Evolutionary conservation across 2,113 vertebrate genomes (phyloP).

Genomic region (Bubo blakistoni): DNA sequence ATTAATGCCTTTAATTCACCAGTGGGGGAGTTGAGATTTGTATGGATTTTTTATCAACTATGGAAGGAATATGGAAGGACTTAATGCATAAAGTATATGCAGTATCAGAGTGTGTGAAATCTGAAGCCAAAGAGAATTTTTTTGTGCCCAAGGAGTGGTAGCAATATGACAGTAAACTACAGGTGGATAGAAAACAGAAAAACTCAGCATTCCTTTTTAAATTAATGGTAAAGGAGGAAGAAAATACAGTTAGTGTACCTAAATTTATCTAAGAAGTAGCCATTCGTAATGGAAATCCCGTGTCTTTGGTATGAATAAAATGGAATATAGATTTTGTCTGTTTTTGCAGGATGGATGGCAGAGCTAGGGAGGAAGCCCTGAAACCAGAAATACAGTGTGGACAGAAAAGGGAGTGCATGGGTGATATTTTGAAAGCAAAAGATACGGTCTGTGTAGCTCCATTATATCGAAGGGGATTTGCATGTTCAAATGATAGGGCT

Average conservation of each 20-base stretch:
- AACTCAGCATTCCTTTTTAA: neutral
- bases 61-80: neutral
- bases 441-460: neutral
- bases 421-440: neutral
- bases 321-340: neutral
- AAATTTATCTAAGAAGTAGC: neutral
- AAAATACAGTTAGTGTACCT: neutral
- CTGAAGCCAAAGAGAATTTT: neutral
- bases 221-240: neutral
- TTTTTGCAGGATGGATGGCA: neutral
- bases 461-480: neutral
- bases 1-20: neutral
- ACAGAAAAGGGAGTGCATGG: neutral
- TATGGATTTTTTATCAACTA: neutral
- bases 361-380: neutral
- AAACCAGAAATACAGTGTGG: neutral
- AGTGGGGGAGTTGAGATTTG: neutral
- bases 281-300: neutral
- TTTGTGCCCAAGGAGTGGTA: neutral
- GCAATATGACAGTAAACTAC: fast-evolving
- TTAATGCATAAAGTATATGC: neutral
- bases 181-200: neutral
- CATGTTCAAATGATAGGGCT: neutral
- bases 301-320: neutral
- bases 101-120: neutral